These are phyloP conservation scores for Maconellicoccus hirsutus DNA, from an alignment of 1,140 invertebrate species.

Conservation along the genomic window DNA sequence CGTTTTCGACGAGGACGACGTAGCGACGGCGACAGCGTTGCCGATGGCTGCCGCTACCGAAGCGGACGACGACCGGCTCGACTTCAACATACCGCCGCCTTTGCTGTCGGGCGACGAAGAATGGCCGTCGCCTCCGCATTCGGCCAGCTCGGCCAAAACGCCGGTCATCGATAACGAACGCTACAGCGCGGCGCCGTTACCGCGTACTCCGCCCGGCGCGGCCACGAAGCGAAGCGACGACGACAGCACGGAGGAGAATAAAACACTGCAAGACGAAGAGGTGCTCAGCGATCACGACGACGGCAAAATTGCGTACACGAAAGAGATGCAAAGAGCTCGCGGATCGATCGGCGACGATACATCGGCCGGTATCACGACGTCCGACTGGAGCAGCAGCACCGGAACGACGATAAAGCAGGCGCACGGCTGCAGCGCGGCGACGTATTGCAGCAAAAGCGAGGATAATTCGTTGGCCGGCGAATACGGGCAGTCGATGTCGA, in stretches of 20 bases:
- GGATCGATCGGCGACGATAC: conserved; percentile 72
- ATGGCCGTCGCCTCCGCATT: conserved; percentile 60
- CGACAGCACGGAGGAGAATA: conserved; percentile 31
- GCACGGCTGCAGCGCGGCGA: conserved; percentile 28
- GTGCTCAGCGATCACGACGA: conserved; percentile 25
- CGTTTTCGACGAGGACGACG: conserved; percentile 11
- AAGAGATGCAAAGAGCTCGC: conserved; percentile 43
- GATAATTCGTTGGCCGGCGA: conserved; percentile 31
- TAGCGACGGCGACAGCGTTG: not conserved
- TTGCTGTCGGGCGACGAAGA: conserved; percentile 39
- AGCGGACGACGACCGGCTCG: conserved; percentile 26
- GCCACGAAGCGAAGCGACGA: conserved; percentile 28
- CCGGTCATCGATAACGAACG: conserved; percentile 51
- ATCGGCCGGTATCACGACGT: conserved; percentile 66
- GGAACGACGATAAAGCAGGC: conserved; percentile 30
- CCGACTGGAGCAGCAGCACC: conserved; percentile 60
- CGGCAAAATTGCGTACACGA: conserved; percentile 38
- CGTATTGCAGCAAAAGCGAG: conserved; percentile 25
- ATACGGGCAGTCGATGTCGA: conserved; percentile 30
- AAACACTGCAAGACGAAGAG: conserved; percentile 44
- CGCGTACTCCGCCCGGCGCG: not conserved
- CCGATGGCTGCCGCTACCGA: not conserved
- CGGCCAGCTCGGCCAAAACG: conserved; percentile 47
- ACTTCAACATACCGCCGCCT: conserved; percentile 32
- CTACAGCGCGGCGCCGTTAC: not conserved